Conservation (phyloP, 2,888 invertebrate genomes). For the Orthonevra nobilis region DNA sequence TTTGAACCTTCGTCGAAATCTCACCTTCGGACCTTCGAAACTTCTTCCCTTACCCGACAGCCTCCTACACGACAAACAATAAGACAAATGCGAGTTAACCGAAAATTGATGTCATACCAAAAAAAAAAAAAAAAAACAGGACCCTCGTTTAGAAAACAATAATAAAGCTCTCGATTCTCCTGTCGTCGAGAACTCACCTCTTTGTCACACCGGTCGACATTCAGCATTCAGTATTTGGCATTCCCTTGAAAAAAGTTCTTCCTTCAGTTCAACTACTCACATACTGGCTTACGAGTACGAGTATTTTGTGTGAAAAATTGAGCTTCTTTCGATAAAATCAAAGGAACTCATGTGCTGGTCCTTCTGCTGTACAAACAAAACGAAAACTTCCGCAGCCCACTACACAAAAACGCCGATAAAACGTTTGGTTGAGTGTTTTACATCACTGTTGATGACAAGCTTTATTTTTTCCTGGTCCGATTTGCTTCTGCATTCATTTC, state of each 20-base stretch:
- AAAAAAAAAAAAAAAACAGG: neutral
- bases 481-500: conserved; percentile 28
- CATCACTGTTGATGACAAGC: conserved; percentile 59
- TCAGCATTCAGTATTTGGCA: neutral
- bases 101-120: neutral
- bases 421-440: conserved; percentile 52
- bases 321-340: conserved; percentile 40
- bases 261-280: neutral
- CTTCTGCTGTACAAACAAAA: conserved; percentile 21
- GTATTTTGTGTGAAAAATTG: conserved; percentile 45
- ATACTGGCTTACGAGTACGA: neutral
- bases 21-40: neutral
- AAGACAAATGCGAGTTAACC: conserved; percentile 5
- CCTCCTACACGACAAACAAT: neutral
- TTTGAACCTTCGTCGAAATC: conserved; percentile 27
- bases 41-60: neutral
- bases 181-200: conserved; percentile 20
- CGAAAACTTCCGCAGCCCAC: neutral
- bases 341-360: conserved; percentile 24
- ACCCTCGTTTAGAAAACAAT: conserved; percentile 19
- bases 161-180: conserved; percentile 12
- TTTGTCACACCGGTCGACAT: conserved; percentile 11
- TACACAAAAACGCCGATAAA: conserved; percentile 39
- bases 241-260: conserved; percentile 3
- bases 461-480: conserved; percentile 6